These are phyloP conservation scores for Tetragnatha montana DNA, from an alignment of 2,888 invertebrate genomes.

Conservation along the genomic window DNA sequence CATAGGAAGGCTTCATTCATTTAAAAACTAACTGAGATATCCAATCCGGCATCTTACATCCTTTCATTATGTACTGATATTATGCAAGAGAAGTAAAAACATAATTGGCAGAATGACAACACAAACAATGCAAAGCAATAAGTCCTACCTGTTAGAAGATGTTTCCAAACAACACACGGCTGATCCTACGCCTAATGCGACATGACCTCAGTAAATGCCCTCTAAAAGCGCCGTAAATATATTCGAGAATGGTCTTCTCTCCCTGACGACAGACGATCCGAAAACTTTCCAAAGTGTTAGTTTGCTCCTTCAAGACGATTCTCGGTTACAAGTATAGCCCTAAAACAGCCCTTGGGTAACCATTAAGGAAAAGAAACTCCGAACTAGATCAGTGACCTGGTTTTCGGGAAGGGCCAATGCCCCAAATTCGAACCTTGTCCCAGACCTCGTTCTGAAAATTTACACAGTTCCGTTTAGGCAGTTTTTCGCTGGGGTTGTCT, in stretches of 20 bases:
- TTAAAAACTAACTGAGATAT: too few relatives aligned
- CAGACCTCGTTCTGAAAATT: constrained; percentile 67
- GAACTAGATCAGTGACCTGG: constrained; percentile 68
- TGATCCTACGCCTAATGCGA: neutral
- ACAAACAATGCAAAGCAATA: too few relatives aligned
- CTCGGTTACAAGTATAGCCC: constrained; percentile 37
- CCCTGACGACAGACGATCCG: constrained; percentile 10
- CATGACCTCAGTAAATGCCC: neutral
- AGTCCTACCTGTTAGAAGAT: constrained; percentile 12
- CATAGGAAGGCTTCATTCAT: too few relatives aligned
- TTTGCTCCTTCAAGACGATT: constrained; percentile 33
- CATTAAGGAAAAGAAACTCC: constrained; percentile 68
- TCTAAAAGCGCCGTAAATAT: neutral
- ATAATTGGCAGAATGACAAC: too few relatives aligned
- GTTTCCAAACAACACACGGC: neutral
- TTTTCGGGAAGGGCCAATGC: constrained; percentile 65
- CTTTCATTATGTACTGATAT: too few relatives aligned
- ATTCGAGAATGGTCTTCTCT: constrained; percentile 46
- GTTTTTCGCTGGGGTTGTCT: constrained; percentile 20
- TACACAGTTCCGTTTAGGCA: constrained; percentile 44
- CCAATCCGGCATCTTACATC: too few relatives aligned
- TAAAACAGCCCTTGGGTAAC: constrained; percentile 63
- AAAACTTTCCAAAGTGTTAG: constrained; percentile 27
- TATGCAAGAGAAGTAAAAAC: too few relatives aligned
- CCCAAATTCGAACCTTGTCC: constrained; percentile 67